Base-by-base conservation (phyloP, 1,140 invertebrate species). In the Pseudomyrmex dendroicus region DNA sequence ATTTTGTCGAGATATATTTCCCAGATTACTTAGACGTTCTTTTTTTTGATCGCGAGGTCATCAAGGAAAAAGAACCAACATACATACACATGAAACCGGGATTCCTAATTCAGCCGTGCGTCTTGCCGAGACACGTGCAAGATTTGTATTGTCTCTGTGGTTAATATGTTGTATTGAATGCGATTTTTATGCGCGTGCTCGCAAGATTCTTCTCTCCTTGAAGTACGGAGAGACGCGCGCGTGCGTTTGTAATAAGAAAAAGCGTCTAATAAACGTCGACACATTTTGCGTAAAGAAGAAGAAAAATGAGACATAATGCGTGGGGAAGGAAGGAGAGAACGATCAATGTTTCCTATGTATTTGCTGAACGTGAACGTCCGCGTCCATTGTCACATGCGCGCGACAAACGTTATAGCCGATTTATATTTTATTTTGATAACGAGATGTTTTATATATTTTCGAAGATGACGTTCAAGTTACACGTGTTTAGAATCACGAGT, bases 391-490 rank as follows among this genome's bases (percentile, higher is more conserved):
- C 59, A 82, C 15, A 25, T 17, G 46, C 59, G 61, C 25, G 22
- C 46, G 73, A 68, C 64, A 78, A 52, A 50, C 89, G 91, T 91
- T 91, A 91, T 91, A 89, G 91, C 90, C 86, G 70, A 83, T 91
- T 91, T 91, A 92, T 92, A 91, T 91, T 92, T 92, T 92, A 92
- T 92, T 91, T 92, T 91, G 89, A 92, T 91, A 91, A 84, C 72
- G 73, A 86, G 83, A 92, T 83, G 82, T 84, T 80, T 90, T 90
- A 90, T 84, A 84, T 90, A 91, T 91, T 91, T 88, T 88, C 61
- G 78, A 89, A 35, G 62, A 85, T 35, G 35, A 35, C 56, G 52
- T 63, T 88, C 70, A 64, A 78, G 84, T 86, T 87, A 86, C 73
- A 83, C 13, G n/a, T 73, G 61, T 77, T 56, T 56, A 67, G 64